Base-by-base conservation (phyloP, 2,888 invertebrate species). In the Sympetrum striolatum region DNA sequence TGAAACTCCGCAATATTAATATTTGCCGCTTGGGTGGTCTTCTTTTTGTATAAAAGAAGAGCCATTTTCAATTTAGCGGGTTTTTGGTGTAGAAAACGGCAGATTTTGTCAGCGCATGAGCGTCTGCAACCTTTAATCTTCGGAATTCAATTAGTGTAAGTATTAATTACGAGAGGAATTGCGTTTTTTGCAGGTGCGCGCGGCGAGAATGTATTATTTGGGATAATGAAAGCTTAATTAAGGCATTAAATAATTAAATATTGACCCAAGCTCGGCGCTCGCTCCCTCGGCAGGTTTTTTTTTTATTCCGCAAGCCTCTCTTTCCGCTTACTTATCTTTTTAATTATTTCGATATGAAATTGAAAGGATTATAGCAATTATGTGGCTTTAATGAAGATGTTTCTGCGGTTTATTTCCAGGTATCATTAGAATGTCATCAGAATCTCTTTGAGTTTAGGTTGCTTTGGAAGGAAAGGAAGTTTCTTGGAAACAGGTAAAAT, bases 1-100 rank as follows among this genome's bases (percentile, higher is more conserved):
- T 86, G 37, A 86, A 60, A 58, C 64, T 37, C 58, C 35, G 64
- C 60, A 60, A 64, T 82, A 48, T 64, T 31, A 86, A 86, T 22
- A 64, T 82, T 82, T 60, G 60, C 86, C 86, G 58, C 60, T 58
- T 86, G 86, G 86, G 86, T 86, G 86, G 86, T 86, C 86, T 14
- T 37, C 53, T 53, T 53, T 53, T 53, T 44, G 44, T 44, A 44
- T 10, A 44, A 44, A 10, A 44, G 10, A 44, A 53, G 18, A n/a
- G 60, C 5, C 18, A 37, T 86, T 64, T 86, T 39, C 64, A 60
- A 86, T 86, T 86, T 60, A 60, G 58, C 86, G 10, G 39, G 60
- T 35, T 35, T 60, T 35, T 60, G 37, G 18, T 35, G 18, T 15
- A 37, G 35, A n/a, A 58, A 31, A 39, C 15, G n/a, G n/a, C n/a